phyloP scores from a whole-genome alignment of 2,888 invertebrate genomes.

The Suillia variegata region DNA sequence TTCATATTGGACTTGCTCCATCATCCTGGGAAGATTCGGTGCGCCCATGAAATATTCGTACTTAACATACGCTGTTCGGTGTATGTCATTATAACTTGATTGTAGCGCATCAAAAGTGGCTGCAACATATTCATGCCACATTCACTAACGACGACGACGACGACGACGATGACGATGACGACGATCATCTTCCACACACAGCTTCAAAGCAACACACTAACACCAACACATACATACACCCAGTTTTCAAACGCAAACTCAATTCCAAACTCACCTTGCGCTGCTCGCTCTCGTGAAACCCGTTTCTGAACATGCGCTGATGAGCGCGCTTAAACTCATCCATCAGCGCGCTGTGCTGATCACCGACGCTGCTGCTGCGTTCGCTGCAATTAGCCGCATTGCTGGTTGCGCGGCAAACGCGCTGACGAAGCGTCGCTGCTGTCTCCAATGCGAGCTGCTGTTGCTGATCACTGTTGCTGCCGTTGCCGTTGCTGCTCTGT shows the following conservation, averaged over 20 bases:
- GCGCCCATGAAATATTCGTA: too few relatives aligned
- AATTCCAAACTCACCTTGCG: conserved; percentile 45
- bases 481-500: conserved; percentile 19
- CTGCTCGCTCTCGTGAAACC: conserved; percentile 58
- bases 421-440: conserved; percentile 17
- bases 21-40: too few relatives aligned
- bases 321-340: conserved; percentile 89
- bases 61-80: too few relatives aligned
- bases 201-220: too few relatives aligned
- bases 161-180: not conserved
- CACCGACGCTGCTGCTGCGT: conserved; percentile 57
- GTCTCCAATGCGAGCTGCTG: too few relatives aligned
- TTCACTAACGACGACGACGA: not conserved
- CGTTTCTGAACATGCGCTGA: conserved; percentile 79
- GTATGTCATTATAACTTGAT: too few relatives aligned
- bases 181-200: not conserved
- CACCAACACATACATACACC: not conserved
- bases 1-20: too few relatives aligned
- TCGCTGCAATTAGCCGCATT: conserved; percentile 32
- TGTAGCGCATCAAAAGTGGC: not conserved
- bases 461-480: conserved; percentile 33
- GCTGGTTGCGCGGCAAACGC: conserved; percentile 13
- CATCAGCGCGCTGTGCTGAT: conserved; percentile 77
- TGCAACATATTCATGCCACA: conserved; percentile 2
- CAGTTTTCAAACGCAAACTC: not conserved